Conservation (phyloP, 2,888 invertebrate species). For the Leptopilina syphax region DNA sequence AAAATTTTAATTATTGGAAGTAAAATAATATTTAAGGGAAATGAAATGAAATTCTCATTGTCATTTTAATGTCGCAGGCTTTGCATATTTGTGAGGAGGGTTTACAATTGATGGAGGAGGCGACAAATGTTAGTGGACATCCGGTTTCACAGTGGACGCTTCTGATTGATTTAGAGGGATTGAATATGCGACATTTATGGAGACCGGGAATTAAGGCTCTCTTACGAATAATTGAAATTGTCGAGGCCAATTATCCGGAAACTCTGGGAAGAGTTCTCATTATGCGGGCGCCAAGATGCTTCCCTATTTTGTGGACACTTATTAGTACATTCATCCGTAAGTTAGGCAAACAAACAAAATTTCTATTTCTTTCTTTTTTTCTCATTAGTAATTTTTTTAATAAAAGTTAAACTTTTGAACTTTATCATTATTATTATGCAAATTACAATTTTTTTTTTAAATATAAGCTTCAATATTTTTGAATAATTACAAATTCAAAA, state of each 20-base stretch:
- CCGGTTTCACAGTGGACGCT: conserved; percentile 94
- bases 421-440: no score
- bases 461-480: no score
- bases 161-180: conserved; percentile 93
- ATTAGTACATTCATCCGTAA: conserved; percentile 94
- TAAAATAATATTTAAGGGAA: no score
- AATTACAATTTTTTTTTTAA: no score
- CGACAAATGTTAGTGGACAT: conserved; percentile 87
- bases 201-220: conserved; percentile 91
- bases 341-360: conserved; percentile 48
- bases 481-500: no score
- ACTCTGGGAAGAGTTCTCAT: conserved; percentile 95
- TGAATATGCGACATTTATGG: conserved; percentile 97
- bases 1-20: no score
- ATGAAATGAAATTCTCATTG: no score
- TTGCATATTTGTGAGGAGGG: conserved; percentile 95
- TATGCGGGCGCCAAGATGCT: conserved; percentile 94
- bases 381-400: not conserved
- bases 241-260: conserved; percentile 96
- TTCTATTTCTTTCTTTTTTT: conserved; percentile 7
- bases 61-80: conserved; percentile 79
- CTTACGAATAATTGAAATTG: conserved; percentile 86
- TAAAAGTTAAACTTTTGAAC: no score
- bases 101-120: conserved; percentile 90
- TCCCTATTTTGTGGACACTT: conserved; percentile 96